Evolutionary conservation across 1,140 invertebrate species (phyloP).

Genomic region (Bombus waltoni): DNA sequence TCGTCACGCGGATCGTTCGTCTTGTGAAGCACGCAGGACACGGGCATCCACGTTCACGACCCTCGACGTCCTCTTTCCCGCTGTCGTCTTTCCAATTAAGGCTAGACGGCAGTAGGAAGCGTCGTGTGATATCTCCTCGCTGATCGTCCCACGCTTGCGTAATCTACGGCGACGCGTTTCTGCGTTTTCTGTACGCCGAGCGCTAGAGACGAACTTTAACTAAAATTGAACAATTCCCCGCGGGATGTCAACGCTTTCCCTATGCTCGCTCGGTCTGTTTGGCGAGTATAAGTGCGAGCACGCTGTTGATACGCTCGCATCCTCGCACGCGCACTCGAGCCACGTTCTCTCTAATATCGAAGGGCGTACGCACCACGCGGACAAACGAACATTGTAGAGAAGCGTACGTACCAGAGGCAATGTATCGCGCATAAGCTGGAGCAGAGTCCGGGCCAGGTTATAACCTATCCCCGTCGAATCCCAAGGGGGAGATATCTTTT

Average conservation of each 20-base stretch:
- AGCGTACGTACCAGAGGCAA: constrained; percentile 31
- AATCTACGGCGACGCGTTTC: constrained; percentile 57
- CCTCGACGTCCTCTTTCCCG: constrained; percentile 30
- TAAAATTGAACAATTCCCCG: constrained; percentile 77
- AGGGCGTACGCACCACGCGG: constrained; percentile 9
- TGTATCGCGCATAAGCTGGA: constrained; percentile 64
- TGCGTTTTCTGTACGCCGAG: constrained; percentile 32
- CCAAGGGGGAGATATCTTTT: constrained; percentile 75
- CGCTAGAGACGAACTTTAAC: constrained; percentile 52
- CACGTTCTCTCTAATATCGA: not conserved
- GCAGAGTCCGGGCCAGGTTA: constrained; percentile 54
- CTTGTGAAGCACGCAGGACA: not conserved
- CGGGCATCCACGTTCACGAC: not conserved
- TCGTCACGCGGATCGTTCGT: constrained; percentile 6
- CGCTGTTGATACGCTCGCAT: not conserved
- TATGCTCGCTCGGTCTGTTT: constrained; percentile 13
- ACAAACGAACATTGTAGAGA: constrained; percentile 28
- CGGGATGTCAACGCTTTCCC: constrained; percentile 52
- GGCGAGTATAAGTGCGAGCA: constrained; percentile 22
- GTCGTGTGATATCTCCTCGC: constrained; percentile 34
- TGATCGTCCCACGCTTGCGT: constrained; percentile 32
- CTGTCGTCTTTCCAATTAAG: constrained; percentile 60
- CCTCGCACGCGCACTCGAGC: not conserved
- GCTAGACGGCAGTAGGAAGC: constrained; percentile 16
- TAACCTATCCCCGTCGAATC: constrained; percentile 69